Evolutionary conservation across 2,797 vertebrate species (phyloP).

Genomic region (Megalops cyprinoides): DNA sequence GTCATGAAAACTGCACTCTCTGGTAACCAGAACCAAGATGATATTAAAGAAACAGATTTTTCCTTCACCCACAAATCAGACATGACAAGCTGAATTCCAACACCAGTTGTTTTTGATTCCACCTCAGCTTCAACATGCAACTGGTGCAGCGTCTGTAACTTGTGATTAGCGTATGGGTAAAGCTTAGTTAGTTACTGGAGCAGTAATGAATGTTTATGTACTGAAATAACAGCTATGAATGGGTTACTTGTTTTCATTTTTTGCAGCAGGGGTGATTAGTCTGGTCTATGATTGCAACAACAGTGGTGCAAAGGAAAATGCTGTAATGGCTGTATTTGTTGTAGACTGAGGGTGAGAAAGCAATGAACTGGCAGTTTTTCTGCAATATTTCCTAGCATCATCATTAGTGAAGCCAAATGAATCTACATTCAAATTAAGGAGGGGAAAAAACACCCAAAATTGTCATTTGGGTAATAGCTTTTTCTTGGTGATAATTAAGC

Average conservation of each 20-base stretch:
- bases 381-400: slow-evolving; percentile 42
- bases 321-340: slow-evolving; percentile 16
- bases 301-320: neutral
- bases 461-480: slow-evolving; percentile 47
- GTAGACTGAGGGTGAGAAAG: slow-evolving; percentile 8
- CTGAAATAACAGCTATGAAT: no score
- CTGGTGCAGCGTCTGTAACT: no score
- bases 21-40: neutral
- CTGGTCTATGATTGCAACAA: slow-evolving; percentile 9
- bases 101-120: neutral
- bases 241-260: neutral
- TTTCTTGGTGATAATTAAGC: slow-evolving; percentile 51
- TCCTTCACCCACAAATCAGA: no score
- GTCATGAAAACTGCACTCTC: neutral
- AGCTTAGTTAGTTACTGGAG: no score
- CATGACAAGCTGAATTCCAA: neutral
- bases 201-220: neutral
- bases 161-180: no score
- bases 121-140: no score
- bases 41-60: neutral
- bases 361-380: slow-evolving; percentile 24
- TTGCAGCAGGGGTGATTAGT: slow-evolving; percentile 18
- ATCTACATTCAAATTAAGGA: slow-evolving; percentile 47
- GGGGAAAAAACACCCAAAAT: slow-evolving; percentile 34
- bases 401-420: slow-evolving; percentile 49